A percentile compares a stretch with the other conserved stretches of the same genome.
Conservation (phyloP, 2,113 vertebrate species). For the Menura novaehollandiae region DNA sequence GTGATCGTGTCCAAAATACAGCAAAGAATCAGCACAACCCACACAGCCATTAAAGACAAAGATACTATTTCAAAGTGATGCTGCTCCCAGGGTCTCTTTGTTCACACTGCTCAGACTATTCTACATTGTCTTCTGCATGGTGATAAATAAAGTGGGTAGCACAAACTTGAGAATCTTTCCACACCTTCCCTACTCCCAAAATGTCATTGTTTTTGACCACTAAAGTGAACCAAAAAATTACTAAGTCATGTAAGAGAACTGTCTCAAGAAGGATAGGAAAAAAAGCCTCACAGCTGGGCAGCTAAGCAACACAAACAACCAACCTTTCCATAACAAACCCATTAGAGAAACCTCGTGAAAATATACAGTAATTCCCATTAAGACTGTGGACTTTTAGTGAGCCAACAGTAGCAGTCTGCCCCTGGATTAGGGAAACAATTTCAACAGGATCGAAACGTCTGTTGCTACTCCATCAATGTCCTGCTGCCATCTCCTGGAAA, state of each 20-base stretch:
- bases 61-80: neutral
- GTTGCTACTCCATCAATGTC: neutral
- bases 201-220: neutral
- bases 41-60: neutral
- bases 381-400: neutral
- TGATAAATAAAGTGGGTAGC: neutral
- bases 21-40: neutral
- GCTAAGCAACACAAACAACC: neutral
- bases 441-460: neutral
- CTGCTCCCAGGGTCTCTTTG: neutral
- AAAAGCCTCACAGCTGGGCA: neutral
- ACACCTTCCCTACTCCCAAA: neutral
- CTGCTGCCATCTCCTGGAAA: slow-evolving; percentile 77
- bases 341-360: neutral
- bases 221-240: neutral
- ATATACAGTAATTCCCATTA: neutral
- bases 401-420: neutral
- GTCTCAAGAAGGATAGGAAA: neutral
- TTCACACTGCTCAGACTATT: neutral
- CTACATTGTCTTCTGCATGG: neutral
- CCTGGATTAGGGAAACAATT: neutral
- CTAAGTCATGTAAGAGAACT: neutral
- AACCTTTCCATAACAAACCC: neutral
- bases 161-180: neutral
- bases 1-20: neutral